These are phyloP conservation scores for Ceyx melanurus DNA, from an alignment of 2,113 vertebrate species.

Conservation along the genomic window DNA sequence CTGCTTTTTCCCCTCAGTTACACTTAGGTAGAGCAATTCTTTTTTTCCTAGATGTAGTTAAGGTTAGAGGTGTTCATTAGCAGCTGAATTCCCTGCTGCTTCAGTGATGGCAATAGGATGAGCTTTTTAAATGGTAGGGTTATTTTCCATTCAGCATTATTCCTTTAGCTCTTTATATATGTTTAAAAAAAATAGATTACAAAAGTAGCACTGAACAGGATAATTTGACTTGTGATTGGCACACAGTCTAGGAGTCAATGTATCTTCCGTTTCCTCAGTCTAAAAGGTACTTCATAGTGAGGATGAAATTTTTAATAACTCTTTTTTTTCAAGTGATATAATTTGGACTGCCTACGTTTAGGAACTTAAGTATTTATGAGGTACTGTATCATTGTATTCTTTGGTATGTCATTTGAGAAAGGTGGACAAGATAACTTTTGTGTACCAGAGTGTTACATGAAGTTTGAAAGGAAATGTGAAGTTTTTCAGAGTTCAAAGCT, in stretches of 20 bases:
- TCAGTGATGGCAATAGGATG: neutral
- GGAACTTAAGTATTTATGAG: neutral
- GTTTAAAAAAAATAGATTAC: neutral
- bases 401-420: neutral
- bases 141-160: neutral
- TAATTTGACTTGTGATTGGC: neutral
- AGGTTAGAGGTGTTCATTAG: constrained; percentile 23
- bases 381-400: neutral
- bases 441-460: neutral
- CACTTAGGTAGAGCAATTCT: neutral
- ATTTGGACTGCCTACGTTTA: neutral
- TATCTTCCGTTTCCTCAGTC: neutral
- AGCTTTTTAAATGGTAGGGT: neutral
- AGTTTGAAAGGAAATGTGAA: neutral
- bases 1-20: neutral
- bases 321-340: neutral
- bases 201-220: neutral
- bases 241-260: neutral
- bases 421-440: neutral
- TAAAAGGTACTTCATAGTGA: neutral
- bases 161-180: neutral
- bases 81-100: constrained; percentile 19
- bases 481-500: neutral
- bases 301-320: neutral
- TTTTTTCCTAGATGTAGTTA: neutral